Percentiles rank a stretch among this genome's conserved stretches.
phyloP scores from a whole-genome alignment of 1,140 invertebrate genomes.

The Anoplophora glabripennis region DNA sequence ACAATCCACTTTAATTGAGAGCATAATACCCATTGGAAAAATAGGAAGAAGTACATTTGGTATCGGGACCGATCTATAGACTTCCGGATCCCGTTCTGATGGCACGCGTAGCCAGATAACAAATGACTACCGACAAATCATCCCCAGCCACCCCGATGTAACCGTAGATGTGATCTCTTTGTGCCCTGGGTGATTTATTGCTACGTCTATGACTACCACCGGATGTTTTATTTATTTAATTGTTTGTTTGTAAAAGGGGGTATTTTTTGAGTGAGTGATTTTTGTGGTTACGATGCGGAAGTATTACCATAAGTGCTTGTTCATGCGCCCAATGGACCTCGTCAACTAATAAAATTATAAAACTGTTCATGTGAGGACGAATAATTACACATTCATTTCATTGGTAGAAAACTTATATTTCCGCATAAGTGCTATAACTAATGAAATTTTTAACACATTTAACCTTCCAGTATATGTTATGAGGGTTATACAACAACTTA shows the following conservation, averaged over 20 bases:
- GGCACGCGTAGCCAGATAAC: constrained; percentile 25
- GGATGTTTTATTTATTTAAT: constrained; percentile 43
- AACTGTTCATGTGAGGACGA: too few species aligned
- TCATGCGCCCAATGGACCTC: background rate
- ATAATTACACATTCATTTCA: too few species aligned
- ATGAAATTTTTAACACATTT: too few species aligned
- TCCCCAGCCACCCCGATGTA: constrained; percentile 18
- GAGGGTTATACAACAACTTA: too few species aligned
- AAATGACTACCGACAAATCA: constrained; percentile 41
- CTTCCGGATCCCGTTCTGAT: constrained; percentile 9
- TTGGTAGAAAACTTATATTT: too few species aligned
- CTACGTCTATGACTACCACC: constrained; percentile 13
- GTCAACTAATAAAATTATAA: too few species aligned
- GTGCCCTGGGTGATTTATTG: constrained; percentile 33
- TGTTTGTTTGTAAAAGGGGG: constrained; percentile 36
- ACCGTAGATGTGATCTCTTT: constrained; percentile 23
- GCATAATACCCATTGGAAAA: too few species aligned
- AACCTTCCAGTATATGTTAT: too few species aligned
- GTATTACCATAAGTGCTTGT: constrained; percentile 35
- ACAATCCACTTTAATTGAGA: too few species aligned
- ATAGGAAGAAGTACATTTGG: too few species aligned
- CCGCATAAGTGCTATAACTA: too few species aligned
- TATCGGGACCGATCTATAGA: background rate
- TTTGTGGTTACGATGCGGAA: constrained; percentile 35
- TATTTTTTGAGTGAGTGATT: constrained; percentile 36